These are phyloP conservation scores for Lymantria monacha DNA, from an alignment of 2,888 invertebrate species.

Conservation along the genomic window DNA sequence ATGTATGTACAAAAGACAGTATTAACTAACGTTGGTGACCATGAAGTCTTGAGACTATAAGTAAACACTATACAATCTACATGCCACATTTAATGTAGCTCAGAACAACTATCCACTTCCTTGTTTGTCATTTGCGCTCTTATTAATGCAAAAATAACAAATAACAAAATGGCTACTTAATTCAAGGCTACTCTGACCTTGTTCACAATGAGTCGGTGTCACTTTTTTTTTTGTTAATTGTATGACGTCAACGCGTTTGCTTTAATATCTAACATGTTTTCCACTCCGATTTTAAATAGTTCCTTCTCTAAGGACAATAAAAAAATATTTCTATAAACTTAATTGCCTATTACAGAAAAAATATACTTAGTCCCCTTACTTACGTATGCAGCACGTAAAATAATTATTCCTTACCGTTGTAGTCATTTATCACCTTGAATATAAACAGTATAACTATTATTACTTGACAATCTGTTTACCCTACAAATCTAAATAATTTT, in stretches of 20 bases:
- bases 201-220: slow-evolving; percentile 70
- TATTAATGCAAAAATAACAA: slow-evolving; percentile 69
- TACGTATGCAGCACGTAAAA: neutral
- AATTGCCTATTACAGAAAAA: neutral
- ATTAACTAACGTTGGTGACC: slow-evolving; percentile 34
- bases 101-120: slow-evolving; percentile 61
- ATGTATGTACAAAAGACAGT: no score
- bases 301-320: neutral
- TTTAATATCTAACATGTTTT: neutral
- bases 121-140: slow-evolving; percentile 68
- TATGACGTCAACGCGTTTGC: slow-evolving; percentile 45
- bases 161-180: slow-evolving; percentile 64
- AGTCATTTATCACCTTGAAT: neutral
- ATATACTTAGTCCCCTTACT: neutral
- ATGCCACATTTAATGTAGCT: slow-evolving; percentile 29
- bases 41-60: slow-evolving; percentile 34
- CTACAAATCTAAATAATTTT: neutral
- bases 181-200: slow-evolving; percentile 72
- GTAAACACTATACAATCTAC: neutral
- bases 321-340: neutral
- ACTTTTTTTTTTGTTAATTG: slow-evolving; percentile 46
- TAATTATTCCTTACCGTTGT: neutral
- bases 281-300: neutral
- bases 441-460: neutral
- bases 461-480: neutral